These are phyloP conservation scores for Montipora capitata DNA, from an alignment of 92 coral and sea anemone species.

Conservation along the genomic window DNA sequence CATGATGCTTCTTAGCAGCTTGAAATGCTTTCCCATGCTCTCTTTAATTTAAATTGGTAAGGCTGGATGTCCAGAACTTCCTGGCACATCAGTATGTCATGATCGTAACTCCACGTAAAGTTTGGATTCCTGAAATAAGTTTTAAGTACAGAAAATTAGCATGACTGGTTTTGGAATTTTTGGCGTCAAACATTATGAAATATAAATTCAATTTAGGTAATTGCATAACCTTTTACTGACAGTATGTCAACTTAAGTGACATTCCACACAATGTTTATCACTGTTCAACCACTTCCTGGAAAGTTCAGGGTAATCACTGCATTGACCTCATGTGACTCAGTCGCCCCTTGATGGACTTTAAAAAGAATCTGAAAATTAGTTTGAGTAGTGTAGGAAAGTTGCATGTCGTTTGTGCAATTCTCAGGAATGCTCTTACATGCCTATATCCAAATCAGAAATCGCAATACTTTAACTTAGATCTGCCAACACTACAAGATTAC, in stretches of 20 bases:
- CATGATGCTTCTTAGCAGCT: not conserved
- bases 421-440: too few species aligned
- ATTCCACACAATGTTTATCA: not conserved
- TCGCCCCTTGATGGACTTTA: too few species aligned
- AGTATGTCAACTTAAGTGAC: not conserved
- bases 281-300: not conserved
- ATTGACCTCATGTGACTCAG: not conserved
- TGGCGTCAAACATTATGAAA: not conserved
- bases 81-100: constrained; percentile 24
- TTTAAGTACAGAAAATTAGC: not conserved
- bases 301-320: not conserved
- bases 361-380: too few species aligned
- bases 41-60: constrained; percentile 10
- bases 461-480: too few species aligned
- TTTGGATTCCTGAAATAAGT: not conserved
- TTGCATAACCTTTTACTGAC: not conserved
- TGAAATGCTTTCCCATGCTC: not conserved
- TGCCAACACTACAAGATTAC: too few species aligned
- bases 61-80: constrained; percentile 23
- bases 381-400: too few species aligned
- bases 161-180: not conserved
- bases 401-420: too few species aligned
- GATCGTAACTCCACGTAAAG: constrained; percentile 14
- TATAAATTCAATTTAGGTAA: not conserved
- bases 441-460: too few species aligned